Base-by-base conservation (phyloP, 2,113 vertebrate species). In the Coregonus clupeaformis region DNA sequence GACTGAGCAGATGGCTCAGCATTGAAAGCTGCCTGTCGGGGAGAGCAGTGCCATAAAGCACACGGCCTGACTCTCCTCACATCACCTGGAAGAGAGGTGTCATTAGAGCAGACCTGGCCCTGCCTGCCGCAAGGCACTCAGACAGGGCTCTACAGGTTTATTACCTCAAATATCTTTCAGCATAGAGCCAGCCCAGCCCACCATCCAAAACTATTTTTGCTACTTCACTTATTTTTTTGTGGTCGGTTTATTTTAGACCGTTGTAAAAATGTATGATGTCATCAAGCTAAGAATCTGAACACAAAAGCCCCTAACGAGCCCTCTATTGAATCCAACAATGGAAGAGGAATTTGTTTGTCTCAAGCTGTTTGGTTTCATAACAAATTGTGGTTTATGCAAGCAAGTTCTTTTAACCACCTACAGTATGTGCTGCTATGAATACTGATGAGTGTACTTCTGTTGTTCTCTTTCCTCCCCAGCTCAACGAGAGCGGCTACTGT, bases 401-500 rank as follows among this genome's bases (percentile, higher is more conserved):
- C 66, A 72, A 68, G 75, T 32, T 87, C 71, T 80, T 24, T 30
- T 14, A n/a, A 20, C 42, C 32, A 69, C 11, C 12, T 22, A 2
- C 6, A 14, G 24, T 55, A 5, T 42, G 55, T n/a, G 29, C 7
- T 25, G 18, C 6, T 71, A n/a, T 32, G 49, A n/a, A 36, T 60
- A 13, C 55, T 1, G 7, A 45, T 68, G 66, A 71, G 32, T 73
- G 55, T 69, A 27, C 75, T n/a, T 73, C 63, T 68, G 42, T 42
- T 42, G 69, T 9, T 36, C 25, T 32, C 4, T 68, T 88, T 63
- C 85, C 75, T 91, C 85, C 82, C 2, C 89, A 99, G 98, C 95
- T 99, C 87, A 95, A 95, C 87, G 96, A 98, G 93, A 95, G 92
- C 60, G 97, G 98, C 74, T 99, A 97, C 91, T 99, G 97, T 88